phyloP scores from a whole-genome alignment of 2,113 vertebrate species.

The Corydoras maculifer region DNA sequence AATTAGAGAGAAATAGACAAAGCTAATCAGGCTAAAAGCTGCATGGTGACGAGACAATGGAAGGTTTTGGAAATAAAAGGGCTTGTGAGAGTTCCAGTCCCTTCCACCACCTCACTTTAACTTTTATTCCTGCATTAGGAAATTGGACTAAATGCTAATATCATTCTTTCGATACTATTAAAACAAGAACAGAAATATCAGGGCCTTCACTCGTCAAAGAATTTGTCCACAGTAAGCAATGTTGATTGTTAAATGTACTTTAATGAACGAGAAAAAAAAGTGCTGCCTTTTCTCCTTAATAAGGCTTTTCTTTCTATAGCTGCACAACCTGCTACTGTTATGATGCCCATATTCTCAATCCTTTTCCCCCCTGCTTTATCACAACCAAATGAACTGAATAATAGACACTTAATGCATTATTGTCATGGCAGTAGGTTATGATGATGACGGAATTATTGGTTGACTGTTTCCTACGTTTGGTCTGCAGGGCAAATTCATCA shows the following conservation, averaged over 20 bases:
- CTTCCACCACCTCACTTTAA: slow-evolving; percentile 4
- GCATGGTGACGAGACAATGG: not conserved
- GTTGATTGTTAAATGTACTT: too few species aligned
- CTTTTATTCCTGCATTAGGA: slow-evolving; percentile 29
- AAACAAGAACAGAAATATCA: slow-evolving; percentile 16
- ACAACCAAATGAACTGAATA: too few species aligned
- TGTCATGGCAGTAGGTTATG: too few species aligned
- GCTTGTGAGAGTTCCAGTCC: slow-evolving; percentile 8
- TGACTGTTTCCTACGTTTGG: too few species aligned
- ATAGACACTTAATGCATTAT: too few species aligned
- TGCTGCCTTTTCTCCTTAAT: not conserved
- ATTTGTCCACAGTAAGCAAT: slow-evolving; percentile 4
- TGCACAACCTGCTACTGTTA: too few species aligned
- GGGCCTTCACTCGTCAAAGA: slow-evolving; percentile 23
- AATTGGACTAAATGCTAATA: slow-evolving; percentile 32
- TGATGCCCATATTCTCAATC: too few species aligned
- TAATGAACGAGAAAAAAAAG: not conserved
- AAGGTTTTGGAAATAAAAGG: not conserved
- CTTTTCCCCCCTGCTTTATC: too few species aligned
- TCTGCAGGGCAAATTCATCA: slow-evolving; percentile 17
- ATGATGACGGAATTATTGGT: too few species aligned
- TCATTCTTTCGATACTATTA: too few species aligned
- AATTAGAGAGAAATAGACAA: slow-evolving; percentile 11
- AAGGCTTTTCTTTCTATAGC: too few species aligned
- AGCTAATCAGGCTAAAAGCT: slow-evolving; percentile 53